A percentile compares a stretch with the other conserved stretches of the same genome.
These are phyloP conservation scores for Fistularia tabacaria DNA, from an alignment of 2,797 vertebrate species.

Conservation along the genomic window DNA sequence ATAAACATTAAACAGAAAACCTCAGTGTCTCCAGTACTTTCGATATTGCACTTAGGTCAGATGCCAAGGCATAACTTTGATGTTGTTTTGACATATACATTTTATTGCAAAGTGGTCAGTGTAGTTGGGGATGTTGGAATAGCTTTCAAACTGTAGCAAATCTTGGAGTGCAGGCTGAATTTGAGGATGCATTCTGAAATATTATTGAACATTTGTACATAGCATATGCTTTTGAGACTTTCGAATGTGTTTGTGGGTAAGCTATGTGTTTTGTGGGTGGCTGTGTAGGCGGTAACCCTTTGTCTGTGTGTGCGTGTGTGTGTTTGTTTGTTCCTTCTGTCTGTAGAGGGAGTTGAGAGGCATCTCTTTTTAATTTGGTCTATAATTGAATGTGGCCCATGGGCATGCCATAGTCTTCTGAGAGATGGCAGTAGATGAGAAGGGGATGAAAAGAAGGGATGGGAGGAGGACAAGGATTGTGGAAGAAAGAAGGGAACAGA, in stretches of 20 bases:
- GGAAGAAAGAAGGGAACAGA: slow-evolving; percentile 20
- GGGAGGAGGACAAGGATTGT: slow-evolving; percentile 21
- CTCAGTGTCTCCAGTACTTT: too few species aligned
- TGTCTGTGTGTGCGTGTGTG: not conserved
- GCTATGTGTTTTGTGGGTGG: slow-evolving; percentile 8
- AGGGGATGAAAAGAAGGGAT: slow-evolving; percentile 35
- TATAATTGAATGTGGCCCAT: slow-evolving; percentile 70
- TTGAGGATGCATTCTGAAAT: slow-evolving; percentile 2
- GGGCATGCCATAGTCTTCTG: slow-evolving; percentile 53
- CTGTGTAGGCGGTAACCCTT: slow-evolving; percentile 17
- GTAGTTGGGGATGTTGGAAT: too few species aligned
- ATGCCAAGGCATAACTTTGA: too few species aligned
- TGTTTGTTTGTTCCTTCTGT: slow-evolving; percentile 39
- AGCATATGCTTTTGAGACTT: not conserved
- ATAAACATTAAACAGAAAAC: too few species aligned
- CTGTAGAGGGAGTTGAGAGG: slow-evolving; percentile 49
- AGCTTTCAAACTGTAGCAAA: too few species aligned
- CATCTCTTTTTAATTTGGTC: slow-evolving; percentile 62
- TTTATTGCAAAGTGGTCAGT: too few species aligned
- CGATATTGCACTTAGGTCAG: too few species aligned
- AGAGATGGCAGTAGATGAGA: slow-evolving; percentile 57
- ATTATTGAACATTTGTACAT: too few species aligned
- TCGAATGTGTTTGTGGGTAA: not conserved
- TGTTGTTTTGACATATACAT: too few species aligned
- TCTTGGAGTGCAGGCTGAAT: not conserved